Conservation (phyloP, 2,113 vertebrate species). For the Pteronura brasiliensis region DNA sequence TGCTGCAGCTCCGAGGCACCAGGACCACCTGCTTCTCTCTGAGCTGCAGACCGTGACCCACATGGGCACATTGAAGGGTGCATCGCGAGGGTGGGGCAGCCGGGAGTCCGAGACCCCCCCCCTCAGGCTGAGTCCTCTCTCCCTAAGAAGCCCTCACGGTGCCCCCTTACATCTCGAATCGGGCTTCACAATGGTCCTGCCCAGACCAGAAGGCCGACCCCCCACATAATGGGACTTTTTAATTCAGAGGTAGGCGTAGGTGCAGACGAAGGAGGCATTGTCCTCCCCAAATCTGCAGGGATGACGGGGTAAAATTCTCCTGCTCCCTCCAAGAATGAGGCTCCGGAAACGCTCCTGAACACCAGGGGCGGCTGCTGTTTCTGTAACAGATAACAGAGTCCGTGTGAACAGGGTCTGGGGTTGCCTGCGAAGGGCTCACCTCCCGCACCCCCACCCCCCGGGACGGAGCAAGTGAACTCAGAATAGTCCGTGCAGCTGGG, state of each 20-base stretch:
- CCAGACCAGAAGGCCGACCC: background rate
- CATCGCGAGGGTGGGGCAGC: fast-evolving
- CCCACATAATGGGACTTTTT: background rate
- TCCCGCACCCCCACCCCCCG: no score
- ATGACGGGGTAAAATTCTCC: background rate
- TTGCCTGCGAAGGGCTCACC: background rate
- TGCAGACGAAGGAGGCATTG: background rate
- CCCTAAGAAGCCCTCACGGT: background rate
- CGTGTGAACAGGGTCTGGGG: background rate
- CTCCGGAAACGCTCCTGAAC: fast-evolving
- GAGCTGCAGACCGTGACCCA: background rate
- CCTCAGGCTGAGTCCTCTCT: background rate
- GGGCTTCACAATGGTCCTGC: background rate
- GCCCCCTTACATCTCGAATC: background rate
- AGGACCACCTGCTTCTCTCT: background rate
- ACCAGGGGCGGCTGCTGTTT: background rate
- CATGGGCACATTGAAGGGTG: background rate
- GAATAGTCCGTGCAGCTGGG: fast-evolving
- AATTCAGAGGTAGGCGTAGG: background rate
- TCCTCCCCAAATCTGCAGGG: background rate
- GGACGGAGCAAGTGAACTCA: fast-evolving
- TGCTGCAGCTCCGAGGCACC: background rate
- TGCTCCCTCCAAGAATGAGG: background rate
- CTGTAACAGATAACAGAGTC: background rate
- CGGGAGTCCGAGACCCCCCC: background rate